phyloP scores from a whole-genome alignment of 1,140 invertebrate species.

The Luehdorfia chinensis region DNA sequence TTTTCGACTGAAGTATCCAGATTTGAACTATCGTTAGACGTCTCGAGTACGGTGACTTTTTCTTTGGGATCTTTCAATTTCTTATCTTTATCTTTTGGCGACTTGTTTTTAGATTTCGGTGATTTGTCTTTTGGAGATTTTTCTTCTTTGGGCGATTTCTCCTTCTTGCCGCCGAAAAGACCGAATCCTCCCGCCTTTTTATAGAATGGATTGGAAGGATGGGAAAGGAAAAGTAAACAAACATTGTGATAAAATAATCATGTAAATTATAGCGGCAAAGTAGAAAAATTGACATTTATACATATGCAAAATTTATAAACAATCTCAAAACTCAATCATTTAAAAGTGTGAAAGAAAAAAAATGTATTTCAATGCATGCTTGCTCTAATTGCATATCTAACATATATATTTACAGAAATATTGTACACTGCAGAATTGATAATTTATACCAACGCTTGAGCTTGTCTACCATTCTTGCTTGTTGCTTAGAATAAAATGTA shows the following conservation, averaged over 20 bases:
- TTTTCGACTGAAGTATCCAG: constrained; percentile 77
- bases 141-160: constrained; percentile 65
- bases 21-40: constrained; percentile 77
- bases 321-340: constrained; percentile 19
- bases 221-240: constrained; percentile 66
- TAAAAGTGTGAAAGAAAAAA: constrained; percentile 42
- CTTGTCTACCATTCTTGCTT: constrained; percentile 49
- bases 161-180: constrained; percentile 57
- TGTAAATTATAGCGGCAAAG: constrained; percentile 45
- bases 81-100: constrained; percentile 71
- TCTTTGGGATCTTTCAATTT: constrained; percentile 68
- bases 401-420: constrained; percentile 53
- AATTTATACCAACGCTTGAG: not conserved
- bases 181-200: constrained; percentile 64
- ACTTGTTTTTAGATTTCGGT: constrained; percentile 50
- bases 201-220: constrained; percentile 30
- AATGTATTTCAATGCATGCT: constrained; percentile 42
- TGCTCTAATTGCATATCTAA: constrained; percentile 43
- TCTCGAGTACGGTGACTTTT: constrained; percentile 66
- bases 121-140: constrained; percentile 61
- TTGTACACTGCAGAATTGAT: constrained; percentile 51
- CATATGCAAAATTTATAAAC: constrained; percentile 20
- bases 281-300: constrained; percentile 27
- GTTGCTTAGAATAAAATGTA: constrained; percentile 5
- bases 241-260: constrained; percentile 32